phyloP scores from a whole-genome alignment of 1,140 invertebrate species.

The Euura saliciscinereae region DNA sequence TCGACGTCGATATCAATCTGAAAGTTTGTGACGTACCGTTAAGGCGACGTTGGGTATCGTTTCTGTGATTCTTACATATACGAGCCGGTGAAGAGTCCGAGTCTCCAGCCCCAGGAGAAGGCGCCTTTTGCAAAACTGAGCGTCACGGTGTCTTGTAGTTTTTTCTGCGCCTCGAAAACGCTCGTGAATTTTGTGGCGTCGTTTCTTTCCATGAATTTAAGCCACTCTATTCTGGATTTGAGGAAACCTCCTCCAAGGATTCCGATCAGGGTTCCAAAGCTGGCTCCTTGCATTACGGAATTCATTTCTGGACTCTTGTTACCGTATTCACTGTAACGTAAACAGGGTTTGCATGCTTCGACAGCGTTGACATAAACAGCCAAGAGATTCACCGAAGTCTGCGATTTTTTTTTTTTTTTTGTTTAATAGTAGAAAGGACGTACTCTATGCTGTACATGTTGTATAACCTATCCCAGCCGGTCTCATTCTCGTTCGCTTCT shows the following conservation, averaged over 20 bases:
- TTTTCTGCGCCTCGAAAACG: slow-evolving; percentile 72
- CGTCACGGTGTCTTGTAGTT: slow-evolving; percentile 70
- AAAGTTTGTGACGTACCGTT: slow-evolving; percentile 25
- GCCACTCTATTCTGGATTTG: slow-evolving; percentile 63
- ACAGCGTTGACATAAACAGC: background rate
- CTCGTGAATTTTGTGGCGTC: slow-evolving; percentile 71
- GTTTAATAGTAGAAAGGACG: slow-evolving; percentile 5
- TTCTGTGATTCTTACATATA: slow-evolving; percentile 63
- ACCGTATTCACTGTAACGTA: slow-evolving; percentile 64
- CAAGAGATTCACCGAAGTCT: background rate
- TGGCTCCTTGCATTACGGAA: slow-evolving; percentile 62
- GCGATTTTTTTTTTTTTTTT: too few species aligned
- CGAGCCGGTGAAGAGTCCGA: slow-evolving; percentile 66
- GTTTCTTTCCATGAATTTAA: slow-evolving; percentile 76
- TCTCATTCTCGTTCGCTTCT: slow-evolving; percentile 12
- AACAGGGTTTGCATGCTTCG: background rate
- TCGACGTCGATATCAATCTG: slow-evolving; percentile 65
- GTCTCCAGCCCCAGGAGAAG: slow-evolving; percentile 67
- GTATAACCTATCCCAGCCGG: slow-evolving; percentile 25
- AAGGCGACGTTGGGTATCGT: too few species aligned
- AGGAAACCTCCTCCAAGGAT: slow-evolving; percentile 67
- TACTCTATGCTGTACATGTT: slow-evolving; percentile 29
- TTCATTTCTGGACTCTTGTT: slow-evolving; percentile 65
- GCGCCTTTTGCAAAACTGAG: slow-evolving; percentile 72
- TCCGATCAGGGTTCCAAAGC: slow-evolving; percentile 64